Evolutionary conservation across 2,113 vertebrate species (phyloP).

Genomic region (Phrynosoma platyrhinos): DNA sequence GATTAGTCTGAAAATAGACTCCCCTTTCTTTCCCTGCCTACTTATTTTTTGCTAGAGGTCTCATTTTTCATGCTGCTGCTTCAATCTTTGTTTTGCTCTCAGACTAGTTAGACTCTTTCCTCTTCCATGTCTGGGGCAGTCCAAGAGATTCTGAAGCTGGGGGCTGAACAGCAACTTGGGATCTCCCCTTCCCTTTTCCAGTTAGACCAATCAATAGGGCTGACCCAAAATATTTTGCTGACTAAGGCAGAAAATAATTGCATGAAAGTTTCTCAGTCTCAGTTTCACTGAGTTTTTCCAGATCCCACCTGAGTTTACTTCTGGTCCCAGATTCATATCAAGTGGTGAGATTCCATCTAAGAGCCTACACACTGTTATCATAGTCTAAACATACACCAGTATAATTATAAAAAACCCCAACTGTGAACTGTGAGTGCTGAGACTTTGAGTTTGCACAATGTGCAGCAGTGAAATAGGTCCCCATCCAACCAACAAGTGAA

Average conservation of each 20-base stretch:
- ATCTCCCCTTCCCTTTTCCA: neutral
- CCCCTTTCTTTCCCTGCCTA: neutral
- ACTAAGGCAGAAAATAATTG: neutral
- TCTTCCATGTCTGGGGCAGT: neutral
- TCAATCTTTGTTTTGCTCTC: neutral
- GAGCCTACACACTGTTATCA: no score
- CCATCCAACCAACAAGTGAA: no score
- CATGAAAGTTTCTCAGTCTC: neutral
- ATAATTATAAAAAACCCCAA: no score
- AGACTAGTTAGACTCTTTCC: neutral
- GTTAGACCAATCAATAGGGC: neutral
- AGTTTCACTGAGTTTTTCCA: no score
- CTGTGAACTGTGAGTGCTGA: no score
- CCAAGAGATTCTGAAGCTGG: neutral
- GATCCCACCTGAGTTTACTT: no score
- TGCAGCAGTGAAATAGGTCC: no score
- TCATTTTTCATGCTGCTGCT: neutral
- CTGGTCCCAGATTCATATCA: no score
- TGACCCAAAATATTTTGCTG: neutral
- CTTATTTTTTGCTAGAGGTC: neutral
- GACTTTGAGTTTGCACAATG: no score
- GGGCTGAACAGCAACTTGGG: neutral
- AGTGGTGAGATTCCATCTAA: no score
- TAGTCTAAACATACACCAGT: no score
- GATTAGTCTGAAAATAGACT: neutral